Percentiles rank a stretch among this genome's conserved stretches.
These are phyloP conservation scores for Cromileptes altivelis DNA, from an alignment of 2,113 vertebrate genomes.

Conservation along the genomic window DNA sequence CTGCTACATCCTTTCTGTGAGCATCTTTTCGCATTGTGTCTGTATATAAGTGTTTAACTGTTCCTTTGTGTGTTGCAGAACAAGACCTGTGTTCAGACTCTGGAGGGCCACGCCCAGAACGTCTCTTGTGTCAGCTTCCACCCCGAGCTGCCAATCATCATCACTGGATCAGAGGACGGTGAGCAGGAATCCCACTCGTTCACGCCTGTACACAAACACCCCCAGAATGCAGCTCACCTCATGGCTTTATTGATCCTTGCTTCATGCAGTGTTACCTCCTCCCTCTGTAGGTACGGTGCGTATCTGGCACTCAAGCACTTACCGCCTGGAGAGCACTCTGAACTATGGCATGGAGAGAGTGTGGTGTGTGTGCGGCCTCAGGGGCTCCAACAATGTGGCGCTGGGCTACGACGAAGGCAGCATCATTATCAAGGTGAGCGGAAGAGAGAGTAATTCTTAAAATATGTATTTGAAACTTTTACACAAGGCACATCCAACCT, in stretches of 20 bases:
- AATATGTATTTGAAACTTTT: not conserved
- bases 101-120: constrained; percentile 98
- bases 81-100: constrained; percentile 97
- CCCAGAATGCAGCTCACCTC: not conserved
- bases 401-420: constrained; percentile 98
- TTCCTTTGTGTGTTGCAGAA: constrained; percentile 84
- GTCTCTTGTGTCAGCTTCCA: constrained; percentile 99
- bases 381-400: constrained; percentile 97
- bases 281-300: constrained; percentile 91
- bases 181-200: constrained; percentile 53
- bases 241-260: not conserved
- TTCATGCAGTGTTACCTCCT: not conserved
- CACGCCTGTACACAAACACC: not conserved
- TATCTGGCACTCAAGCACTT: constrained; percentile 99
- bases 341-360: constrained; percentile 99
- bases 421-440: constrained; percentile 96
- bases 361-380: constrained; percentile 96
- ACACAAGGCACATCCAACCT: not conserved
- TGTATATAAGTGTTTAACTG: not conserved
- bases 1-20: not conserved
- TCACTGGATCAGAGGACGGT: constrained; percentile 99
- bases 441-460: not conserved
- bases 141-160: constrained; percentile 97
- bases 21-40: not conserved
- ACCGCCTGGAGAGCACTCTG: constrained; percentile 95